phyloP scores from a whole-genome alignment of 2,888 invertebrate species.

The Frankliniella intonsa region DNA sequence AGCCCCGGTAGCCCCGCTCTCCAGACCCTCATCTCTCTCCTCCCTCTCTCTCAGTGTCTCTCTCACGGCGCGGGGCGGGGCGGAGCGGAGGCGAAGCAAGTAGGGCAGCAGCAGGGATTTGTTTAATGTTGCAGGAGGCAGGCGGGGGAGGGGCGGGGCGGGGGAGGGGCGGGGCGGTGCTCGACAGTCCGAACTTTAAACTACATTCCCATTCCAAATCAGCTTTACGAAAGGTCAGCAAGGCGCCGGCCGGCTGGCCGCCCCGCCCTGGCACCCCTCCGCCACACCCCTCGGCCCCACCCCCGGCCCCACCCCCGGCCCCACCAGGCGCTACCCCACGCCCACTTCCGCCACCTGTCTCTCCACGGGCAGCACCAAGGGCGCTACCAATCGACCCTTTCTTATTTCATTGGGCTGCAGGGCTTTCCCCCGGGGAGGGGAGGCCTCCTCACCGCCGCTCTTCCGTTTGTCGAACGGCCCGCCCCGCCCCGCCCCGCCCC shows the following conservation, averaged over 20 bases:
- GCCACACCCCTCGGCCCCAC: no score
- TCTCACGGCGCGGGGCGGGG: no score
- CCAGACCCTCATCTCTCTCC: no score
- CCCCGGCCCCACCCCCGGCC: no score
- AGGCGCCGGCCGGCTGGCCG: not conserved
- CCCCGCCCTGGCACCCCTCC: no score
- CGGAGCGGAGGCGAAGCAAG: no score
- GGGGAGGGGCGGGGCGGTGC: not conserved
- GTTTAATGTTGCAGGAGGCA: constrained; percentile 2
- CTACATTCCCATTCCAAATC: constrained; percentile 1
- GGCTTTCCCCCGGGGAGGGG: not conserved
- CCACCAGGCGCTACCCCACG: no score
- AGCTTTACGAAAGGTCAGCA: not conserved
- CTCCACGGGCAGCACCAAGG: not conserved
- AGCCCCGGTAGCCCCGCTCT: not conserved
- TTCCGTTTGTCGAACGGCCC: no score
- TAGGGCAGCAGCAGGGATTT: not conserved
- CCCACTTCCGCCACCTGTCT: not conserved
- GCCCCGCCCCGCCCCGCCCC: no score
- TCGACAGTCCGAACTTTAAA: not conserved
- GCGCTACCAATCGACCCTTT: not conserved
- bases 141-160: not conserved
- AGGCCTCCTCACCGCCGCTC: no score
- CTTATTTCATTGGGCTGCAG: not conserved
- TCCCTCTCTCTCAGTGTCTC: no score